Evolutionary conservation across 2,113 vertebrate species (phyloP).

Genomic region (Equus quagga): DNA sequence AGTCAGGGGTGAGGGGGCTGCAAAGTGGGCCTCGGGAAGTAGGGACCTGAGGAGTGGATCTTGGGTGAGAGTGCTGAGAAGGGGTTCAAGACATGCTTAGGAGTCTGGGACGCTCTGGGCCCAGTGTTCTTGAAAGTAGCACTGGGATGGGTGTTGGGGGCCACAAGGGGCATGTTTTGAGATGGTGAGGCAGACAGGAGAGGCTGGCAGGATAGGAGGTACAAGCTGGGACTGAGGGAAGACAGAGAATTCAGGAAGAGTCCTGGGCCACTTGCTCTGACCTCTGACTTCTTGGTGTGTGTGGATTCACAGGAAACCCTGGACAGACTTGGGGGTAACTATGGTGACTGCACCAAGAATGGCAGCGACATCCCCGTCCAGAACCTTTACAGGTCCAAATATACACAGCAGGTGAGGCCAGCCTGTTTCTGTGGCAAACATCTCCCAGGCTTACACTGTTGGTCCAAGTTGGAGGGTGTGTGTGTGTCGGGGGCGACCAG

Average conservation of each 20-base stretch:
- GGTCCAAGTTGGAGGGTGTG: background rate
- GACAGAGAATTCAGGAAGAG: background rate
- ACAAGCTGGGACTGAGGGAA: background rate
- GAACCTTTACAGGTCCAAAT: constrained; percentile 86
- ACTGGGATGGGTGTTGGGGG: background rate
- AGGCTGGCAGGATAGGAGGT: background rate
- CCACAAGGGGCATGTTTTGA: background rate
- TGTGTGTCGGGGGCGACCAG: accelerated
- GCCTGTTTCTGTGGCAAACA: background rate
- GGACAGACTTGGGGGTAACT: constrained; percentile 86
- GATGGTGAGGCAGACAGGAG: background rate
- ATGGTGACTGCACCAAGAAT: constrained; percentile 89
- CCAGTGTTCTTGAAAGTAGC: background rate
- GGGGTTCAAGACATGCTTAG: background rate
- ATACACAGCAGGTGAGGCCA: constrained; percentile 88
- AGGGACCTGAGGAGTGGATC: background rate
- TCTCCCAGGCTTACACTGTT: accelerated
- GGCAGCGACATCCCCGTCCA: constrained; percentile 87
- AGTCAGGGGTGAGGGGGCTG: accelerated
- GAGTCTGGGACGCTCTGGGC: background rate
- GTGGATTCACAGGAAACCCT: constrained; percentile 83
- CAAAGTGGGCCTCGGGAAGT: background rate
- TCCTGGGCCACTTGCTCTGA: background rate
- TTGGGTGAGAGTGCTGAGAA: background rate
- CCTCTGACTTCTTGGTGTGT: background rate